phyloP scores from a whole-genome alignment of 2,888 invertebrate species.

The Drosophila stalkeri region DNA sequence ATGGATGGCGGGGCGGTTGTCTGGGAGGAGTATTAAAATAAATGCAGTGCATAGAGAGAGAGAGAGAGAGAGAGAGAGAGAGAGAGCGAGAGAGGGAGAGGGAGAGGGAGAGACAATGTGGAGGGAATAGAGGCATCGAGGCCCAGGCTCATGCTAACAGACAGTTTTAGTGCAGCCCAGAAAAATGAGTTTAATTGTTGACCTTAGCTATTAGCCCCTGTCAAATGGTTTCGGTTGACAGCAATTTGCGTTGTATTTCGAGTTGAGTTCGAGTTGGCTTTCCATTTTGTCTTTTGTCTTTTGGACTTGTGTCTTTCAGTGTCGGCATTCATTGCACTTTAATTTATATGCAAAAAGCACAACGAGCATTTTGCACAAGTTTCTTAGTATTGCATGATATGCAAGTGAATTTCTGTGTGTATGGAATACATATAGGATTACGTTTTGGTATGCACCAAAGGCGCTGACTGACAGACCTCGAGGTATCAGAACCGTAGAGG shows the following conservation, averaged over 20 bases:
- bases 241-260: slow-evolving; percentile 48
- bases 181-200: slow-evolving; percentile 78
- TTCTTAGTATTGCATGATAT: slow-evolving; percentile 63
- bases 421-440: slow-evolving; percentile 31
- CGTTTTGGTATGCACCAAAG: slow-evolving; percentile 65
- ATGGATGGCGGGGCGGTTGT: slow-evolving; percentile 3
- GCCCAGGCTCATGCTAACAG: slow-evolving; percentile 24
- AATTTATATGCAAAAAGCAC: slow-evolving; percentile 75
- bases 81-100: neutral
- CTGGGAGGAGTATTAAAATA: slow-evolving; percentile 60
- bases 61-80: neutral
- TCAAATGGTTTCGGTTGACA: slow-evolving; percentile 70
- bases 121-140: neutral
- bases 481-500: slow-evolving; percentile 35
- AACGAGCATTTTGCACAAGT: slow-evolving; percentile 62
- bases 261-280: slow-evolving; percentile 1
- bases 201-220: slow-evolving; percentile 80
- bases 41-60: slow-evolving; percentile 55
- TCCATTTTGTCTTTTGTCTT: slow-evolving; percentile 8
- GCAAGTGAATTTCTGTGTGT: neutral
- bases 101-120: neutral
- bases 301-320: slow-evolving; percentile 30
- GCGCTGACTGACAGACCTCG: slow-evolving; percentile 66
- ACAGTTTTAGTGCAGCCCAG: slow-evolving; percentile 59
- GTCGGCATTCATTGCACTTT: slow-evolving; percentile 44